Conservation (phyloP, 2,113 vertebrate species). For the Picathartes gymnocephalus region DNA sequence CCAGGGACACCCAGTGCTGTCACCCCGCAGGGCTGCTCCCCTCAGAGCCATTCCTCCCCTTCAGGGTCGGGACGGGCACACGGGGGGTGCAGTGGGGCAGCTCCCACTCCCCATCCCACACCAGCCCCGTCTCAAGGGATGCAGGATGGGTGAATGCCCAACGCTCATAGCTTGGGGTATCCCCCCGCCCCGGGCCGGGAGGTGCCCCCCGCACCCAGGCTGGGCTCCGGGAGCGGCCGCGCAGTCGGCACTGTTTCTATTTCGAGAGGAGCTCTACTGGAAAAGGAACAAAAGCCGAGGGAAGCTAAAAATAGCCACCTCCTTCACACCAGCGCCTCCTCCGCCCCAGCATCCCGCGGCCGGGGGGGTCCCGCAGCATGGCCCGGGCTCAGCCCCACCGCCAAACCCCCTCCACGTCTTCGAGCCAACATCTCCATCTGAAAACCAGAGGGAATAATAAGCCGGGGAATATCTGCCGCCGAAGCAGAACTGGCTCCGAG, state of each 20-base stretch:
- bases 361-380: neutral
- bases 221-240: constrained; percentile 9
- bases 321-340: constrained; percentile 63
- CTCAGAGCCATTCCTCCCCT: neutral
- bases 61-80: too few species aligned
- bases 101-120: neutral
- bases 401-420: neutral
- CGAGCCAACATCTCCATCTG: neutral
- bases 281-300: constrained; percentile 77
- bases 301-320: constrained; percentile 74
- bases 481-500: neutral
- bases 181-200: neutral
- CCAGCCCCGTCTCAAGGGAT: neutral
- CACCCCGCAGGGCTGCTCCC: neutral
- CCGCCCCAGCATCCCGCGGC: constrained; percentile 21
- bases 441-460: neutral
- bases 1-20: neutral
- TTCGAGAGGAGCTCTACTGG: constrained; percentile 72
- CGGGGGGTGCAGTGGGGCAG: rapidly evolving
- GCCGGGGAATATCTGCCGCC: neutral
- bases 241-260: constrained; percentile 67
- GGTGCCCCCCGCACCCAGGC: neutral
- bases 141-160: neutral
- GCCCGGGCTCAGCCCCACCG: neutral
- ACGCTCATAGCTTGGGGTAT: rapidly evolving